These are phyloP conservation scores for Bugula neritina DNA, from an alignment of 2,888 invertebrate species.

Conservation along the genomic window DNA sequence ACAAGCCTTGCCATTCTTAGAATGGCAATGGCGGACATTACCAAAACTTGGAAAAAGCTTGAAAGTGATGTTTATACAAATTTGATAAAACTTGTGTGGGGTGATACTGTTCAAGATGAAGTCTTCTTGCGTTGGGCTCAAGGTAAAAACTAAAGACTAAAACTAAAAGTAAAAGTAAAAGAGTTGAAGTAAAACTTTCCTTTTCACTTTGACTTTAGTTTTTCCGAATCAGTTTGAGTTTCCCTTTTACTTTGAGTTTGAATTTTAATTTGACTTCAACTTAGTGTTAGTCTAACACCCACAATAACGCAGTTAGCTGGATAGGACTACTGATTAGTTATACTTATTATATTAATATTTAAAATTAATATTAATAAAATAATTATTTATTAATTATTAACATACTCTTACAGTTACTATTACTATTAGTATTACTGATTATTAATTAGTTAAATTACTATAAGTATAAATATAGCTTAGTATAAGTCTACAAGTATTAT, in stretches of 20 bases:
- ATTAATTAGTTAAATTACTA: neutral
- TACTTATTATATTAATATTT: no score
- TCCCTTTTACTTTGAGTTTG: neutral
- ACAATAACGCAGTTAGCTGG: no score
- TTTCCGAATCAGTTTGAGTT: neutral
- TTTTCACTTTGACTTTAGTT: no score
- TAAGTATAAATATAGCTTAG: neutral
- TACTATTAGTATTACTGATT: neutral
- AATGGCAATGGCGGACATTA: neutral
- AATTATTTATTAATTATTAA: neutral
- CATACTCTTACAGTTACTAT: neutral
- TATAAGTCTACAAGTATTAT: no score
- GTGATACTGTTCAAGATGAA: constrained; percentile 73
- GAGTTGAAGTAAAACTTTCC: no score
- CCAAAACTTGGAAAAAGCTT: constrained; percentile 22
- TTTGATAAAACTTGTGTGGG: constrained; percentile 77
- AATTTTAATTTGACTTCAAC: neutral
- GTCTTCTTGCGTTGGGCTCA: constrained; percentile 88
- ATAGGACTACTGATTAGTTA: no score
- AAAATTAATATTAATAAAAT: neutral
- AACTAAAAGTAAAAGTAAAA: no score
- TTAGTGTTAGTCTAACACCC: neutral
- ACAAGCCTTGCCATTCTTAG: neutral
- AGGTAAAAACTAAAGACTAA: constrained; percentile 63
- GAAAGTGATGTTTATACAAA: constrained; percentile 51